Base-by-base conservation (phyloP, 2,113 vertebrate genomes). In the Bambusicola thoracicus region DNA sequence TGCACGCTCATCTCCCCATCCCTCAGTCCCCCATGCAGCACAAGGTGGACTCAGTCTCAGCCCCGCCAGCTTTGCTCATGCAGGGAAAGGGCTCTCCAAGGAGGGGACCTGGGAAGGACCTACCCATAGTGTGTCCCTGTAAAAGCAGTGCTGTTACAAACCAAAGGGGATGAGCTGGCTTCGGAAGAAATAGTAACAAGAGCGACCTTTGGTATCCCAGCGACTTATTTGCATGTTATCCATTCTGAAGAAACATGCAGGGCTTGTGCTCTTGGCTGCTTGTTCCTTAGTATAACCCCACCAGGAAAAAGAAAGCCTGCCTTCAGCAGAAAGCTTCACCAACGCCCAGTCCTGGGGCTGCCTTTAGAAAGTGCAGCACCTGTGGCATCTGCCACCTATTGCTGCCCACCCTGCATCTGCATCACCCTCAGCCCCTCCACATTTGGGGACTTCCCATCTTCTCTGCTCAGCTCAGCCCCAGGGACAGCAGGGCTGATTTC, bases 41-140 rank as follows among this genome's bases (percentile, higher is more conserved):
- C 25, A 53, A 40, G 36, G 61, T 18, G 30, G 72, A 24, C 24
- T 21, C 56, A 6, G n/a, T 75, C 13, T 67, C 81, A 85, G 10
- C 22, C 30, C 40, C 2, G 1, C 32, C 29, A 11, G 18, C 6
- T 89, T 81, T 65, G 41, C 0, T 56, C 0, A 34, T 10, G 24
- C 61, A 63, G 17, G 36, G 61, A 27, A 63, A 29, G 61, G 38
- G 22, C 38, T 61, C 40, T 5, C 4, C 13, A 24, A 7, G 29
- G 4, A 36, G 63, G 48, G 20, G n/a, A 69, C 63, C 10, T 5
- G 4, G 25, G 20, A 63, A 86, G 56, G 65, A 24, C 41, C 59
- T 66, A 48, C 56, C 80, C 38, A 25, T 69, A 66, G 48, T 36
- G 25, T 79, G n/a, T 48, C 5, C 29, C 27, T 58, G 4, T 76